Conservation (phyloP, 2,113 vertebrate genomes). For the Ahaetulla prasina region DNA sequence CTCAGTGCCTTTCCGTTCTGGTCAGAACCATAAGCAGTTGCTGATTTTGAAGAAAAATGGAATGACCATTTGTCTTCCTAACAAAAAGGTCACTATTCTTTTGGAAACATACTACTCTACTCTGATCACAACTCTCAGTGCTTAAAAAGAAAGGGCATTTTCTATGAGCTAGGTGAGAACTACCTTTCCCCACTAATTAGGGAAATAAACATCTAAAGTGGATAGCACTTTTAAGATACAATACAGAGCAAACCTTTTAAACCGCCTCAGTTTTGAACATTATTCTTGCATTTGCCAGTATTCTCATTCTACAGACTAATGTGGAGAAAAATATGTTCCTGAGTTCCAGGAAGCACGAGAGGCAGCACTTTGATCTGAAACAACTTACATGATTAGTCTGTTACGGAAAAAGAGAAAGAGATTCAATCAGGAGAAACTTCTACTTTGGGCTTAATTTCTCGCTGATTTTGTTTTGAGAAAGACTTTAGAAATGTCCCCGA, state of each 20-base stretch:
- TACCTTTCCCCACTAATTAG: not conserved
- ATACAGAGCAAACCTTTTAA: not conserved
- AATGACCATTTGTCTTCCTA: not conserved
- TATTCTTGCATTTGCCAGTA: not conserved
- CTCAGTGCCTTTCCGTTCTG: not conserved
- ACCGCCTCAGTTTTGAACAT: not conserved
- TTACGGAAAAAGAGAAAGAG: not conserved
- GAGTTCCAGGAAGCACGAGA: not conserved
- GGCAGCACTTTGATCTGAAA: not conserved
- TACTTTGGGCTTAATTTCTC: not conserved
- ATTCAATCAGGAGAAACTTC: not conserved
- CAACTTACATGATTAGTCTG: not conserved
- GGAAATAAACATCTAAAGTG: not conserved
- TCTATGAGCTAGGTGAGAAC: not conserved
- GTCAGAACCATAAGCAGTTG: not conserved
- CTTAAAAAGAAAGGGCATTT: not conserved
- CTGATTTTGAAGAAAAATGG: not conserved
- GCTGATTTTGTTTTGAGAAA: not conserved
- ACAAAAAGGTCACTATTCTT: conserved; percentile 1
- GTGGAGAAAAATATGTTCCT: not conserved
- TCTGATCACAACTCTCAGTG: not conserved
- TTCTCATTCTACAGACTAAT: not conserved
- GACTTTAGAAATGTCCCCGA: not conserved
- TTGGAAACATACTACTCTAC: not conserved
- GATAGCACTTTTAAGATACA: not conserved